Percentiles rank a stretch among this genome's conserved stretches.
phyloP scores from a whole-genome alignment of 2,888 invertebrate genomes.

The Temnothorax ravouxi region DNA sequence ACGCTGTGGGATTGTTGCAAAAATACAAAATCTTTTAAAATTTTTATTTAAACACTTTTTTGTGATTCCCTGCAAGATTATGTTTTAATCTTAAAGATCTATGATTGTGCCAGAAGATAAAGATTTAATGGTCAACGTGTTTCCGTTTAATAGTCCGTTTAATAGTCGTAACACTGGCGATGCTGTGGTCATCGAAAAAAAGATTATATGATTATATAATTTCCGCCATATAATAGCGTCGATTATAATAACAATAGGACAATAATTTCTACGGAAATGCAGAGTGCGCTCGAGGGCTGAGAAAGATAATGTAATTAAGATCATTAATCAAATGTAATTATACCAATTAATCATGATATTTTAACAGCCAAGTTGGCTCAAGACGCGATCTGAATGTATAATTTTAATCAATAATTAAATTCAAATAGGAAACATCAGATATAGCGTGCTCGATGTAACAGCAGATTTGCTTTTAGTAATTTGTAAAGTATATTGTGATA shows the following conservation, averaged over 20 bases:
- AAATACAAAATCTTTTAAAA: background rate
- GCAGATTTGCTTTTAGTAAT: background rate
- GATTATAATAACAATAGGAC: constrained; percentile 21
- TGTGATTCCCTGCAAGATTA: background rate
- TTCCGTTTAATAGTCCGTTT: no score
- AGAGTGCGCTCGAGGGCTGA: constrained; percentile 17
- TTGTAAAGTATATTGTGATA: background rate
- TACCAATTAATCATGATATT: constrained; percentile 64
- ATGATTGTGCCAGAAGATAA: background rate
- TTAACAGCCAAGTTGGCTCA: constrained; percentile 31
- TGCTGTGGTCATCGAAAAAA: background rate
- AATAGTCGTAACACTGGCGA: background rate
- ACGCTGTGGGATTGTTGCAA: background rate
- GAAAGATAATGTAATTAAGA: constrained; percentile 64
- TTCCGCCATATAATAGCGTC: constrained; percentile 2
- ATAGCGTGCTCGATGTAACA: no score
- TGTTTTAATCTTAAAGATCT: background rate
- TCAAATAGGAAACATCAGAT: constrained; percentile 24
- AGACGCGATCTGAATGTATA: constrained; percentile 42
- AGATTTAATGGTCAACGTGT: background rate
- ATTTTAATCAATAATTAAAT: constrained; percentile 49
- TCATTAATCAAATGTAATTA: constrained; percentile 73
- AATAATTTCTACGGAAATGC: constrained; percentile 37
- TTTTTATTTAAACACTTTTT: background rate
- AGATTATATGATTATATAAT: background rate